Evolutionary conservation across 2,888 invertebrate genomes (phyloP).

Genomic region (Drosophila heteroneura): DNA sequence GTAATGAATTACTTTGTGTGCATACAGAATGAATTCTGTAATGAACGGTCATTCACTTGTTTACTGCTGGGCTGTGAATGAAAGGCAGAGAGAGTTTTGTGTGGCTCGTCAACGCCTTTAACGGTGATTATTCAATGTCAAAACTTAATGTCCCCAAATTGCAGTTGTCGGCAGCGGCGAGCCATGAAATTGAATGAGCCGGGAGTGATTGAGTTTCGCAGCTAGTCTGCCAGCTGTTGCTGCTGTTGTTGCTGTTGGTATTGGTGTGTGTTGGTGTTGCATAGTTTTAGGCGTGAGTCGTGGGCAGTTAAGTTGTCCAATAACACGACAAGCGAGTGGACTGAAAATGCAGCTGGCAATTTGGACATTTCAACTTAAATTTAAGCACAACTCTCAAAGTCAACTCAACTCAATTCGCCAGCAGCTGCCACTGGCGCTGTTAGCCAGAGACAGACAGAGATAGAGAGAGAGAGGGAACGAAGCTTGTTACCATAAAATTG

Average conservation of each 20-base stretch:
- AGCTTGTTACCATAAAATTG: slow-evolving; percentile 84
- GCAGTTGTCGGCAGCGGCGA: slow-evolving; percentile 73
- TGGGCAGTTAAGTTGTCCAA: slow-evolving; percentile 14
- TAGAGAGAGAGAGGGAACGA: slow-evolving; percentile 8
- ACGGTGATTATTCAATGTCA: slow-evolving; percentile 77
- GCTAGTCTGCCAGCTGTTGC: slow-evolving; percentile 49
- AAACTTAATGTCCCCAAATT: slow-evolving; percentile 77
- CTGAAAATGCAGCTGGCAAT: slow-evolving; percentile 61
- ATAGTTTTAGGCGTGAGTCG: slow-evolving; percentile 65
- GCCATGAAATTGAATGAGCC: slow-evolving; percentile 69
- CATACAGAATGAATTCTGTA: background rate
- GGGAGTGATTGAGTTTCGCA: slow-evolving; percentile 10
- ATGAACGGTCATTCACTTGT: background rate
- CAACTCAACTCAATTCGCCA: slow-evolving; percentile 42
- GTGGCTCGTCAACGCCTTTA: slow-evolving; percentile 71
- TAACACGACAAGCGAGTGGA: slow-evolving; percentile 17
- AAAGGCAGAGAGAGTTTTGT: slow-evolving; percentile 9
- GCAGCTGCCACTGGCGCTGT: slow-evolving; percentile 65
- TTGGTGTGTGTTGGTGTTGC: slow-evolving; percentile 31
- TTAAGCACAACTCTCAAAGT: slow-evolving; percentile 30
- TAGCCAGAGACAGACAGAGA: slow-evolving; percentile 5
- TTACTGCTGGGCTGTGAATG: background rate
- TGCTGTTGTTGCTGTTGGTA: slow-evolving; percentile 22
- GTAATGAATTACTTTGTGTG: background rate
- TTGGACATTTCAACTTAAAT: slow-evolving; percentile 38